Conservation (phyloP, 1,140 invertebrate species). For the Rhagoletis pomonella region DNA sequence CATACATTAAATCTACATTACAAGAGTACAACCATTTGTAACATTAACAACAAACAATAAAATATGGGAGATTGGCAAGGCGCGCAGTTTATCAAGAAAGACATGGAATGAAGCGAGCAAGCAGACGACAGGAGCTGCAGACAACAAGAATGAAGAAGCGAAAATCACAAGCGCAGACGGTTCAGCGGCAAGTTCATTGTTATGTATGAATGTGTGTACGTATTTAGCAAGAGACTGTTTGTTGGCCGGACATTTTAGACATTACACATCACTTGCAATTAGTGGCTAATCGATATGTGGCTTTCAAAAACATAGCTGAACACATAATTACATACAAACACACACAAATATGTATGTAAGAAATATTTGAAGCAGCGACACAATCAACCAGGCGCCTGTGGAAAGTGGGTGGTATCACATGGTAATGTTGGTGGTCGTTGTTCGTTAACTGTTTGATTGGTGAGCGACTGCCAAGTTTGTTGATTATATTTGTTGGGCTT, state of each 20-base stretch:
- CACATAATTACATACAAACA: no score
- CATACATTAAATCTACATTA: constrained; percentile 40
- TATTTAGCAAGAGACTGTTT: background rate
- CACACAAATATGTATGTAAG: no score
- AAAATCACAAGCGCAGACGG: background rate
- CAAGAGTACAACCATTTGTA: constrained; percentile 15
- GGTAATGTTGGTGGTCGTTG: constrained; percentile 21
- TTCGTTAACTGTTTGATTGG: constrained; percentile 48
- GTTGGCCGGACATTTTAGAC: constrained; percentile 36
- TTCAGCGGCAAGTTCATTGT: constrained; percentile 37
- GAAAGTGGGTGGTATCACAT: background rate
- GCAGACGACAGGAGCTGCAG: background rate
- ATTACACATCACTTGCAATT: constrained; percentile 48
- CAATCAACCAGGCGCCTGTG: background rate
- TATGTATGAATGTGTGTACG: no score
- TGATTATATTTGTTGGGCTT: background rate
- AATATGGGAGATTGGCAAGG: background rate
- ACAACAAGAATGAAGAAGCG: background rate
- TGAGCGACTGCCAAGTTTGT: constrained; percentile 44
- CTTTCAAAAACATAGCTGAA: background rate
- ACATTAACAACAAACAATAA: constrained; percentile 42
- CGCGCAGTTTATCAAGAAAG: constrained; percentile 23
- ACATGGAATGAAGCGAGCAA: constrained; percentile 7
- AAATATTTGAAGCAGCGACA: background rate
- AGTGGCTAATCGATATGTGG: constrained; percentile 44